Evolutionary conservation across 2,888 invertebrate genomes (phyloP).

Genomic region (Colletes collaris): DNA sequence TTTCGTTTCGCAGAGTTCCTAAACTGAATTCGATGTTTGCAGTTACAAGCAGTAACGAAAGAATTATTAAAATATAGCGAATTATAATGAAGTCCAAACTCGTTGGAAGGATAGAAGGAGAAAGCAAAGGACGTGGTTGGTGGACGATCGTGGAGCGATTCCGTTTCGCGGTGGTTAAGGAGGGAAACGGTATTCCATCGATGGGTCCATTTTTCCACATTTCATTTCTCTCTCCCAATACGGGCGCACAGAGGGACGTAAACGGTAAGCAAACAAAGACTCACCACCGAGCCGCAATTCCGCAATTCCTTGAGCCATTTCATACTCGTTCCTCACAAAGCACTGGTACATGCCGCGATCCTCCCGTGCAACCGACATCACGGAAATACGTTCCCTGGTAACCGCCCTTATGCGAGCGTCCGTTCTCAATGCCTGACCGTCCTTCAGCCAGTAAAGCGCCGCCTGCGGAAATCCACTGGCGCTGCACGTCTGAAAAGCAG

Average conservation of each 20-base stretch:
- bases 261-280: slow-evolving; percentile 59
- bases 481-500: slow-evolving; percentile 80
- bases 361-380: slow-evolving; percentile 81
- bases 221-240: neutral
- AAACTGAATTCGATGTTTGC: no score
- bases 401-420: slow-evolving; percentile 81
- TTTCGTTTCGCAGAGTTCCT: no score
- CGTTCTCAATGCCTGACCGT: slow-evolving; percentile 82
- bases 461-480: slow-evolving; percentile 81
- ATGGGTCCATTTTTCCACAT: slow-evolving; percentile 1
- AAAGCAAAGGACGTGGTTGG: no score
- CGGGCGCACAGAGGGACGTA: neutral
- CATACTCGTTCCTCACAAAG: slow-evolving; percentile 82
- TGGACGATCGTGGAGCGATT: slow-evolving; percentile 33
- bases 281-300: slow-evolving; percentile 83
- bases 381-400: slow-evolving; percentile 84
- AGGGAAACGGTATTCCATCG: neutral
- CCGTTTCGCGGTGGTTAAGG: neutral
- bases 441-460: slow-evolving; percentile 82
- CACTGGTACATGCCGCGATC: slow-evolving; percentile 84
- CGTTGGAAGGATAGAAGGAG: no score
- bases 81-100: slow-evolving; percentile 17
- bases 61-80: neutral
- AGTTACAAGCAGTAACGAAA: no score
- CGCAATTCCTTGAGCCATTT: slow-evolving; percentile 83